phyloP scores from a whole-genome alignment of 2,797 vertebrate species.

The Furcifer pardalis region DNA sequence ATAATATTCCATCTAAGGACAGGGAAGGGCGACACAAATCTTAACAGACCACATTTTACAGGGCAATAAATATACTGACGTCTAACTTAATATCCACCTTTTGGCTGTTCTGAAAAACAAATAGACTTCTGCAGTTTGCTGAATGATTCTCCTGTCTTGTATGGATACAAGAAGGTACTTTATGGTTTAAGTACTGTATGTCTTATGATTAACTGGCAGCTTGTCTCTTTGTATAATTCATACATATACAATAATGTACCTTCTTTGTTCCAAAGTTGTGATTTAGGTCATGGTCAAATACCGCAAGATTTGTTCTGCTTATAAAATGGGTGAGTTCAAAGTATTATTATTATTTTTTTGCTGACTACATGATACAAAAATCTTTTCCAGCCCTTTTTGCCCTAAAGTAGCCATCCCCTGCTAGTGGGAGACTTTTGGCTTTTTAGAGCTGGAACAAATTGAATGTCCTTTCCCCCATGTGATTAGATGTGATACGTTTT shows the following conservation, averaged over 20 bases:
- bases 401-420: no score
- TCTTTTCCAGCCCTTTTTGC: no score
- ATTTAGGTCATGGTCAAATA: no score
- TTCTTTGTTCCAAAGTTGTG: neutral
- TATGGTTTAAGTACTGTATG: neutral
- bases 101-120: slow-evolving; percentile 51
- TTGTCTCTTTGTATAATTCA: neutral
- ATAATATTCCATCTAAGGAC: slow-evolving; percentile 54
- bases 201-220: neutral
- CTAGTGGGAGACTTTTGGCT: no score
- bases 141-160: slow-evolving; percentile 44
- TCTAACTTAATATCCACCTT: slow-evolving; percentile 42
- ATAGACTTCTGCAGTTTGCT: slow-evolving; percentile 2
- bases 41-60: slow-evolving; percentile 56
- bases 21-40: slow-evolving; percentile 58
- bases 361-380: no score
- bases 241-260: neutral
- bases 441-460: no score
- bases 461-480: no score
- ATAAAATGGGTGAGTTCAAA: no score
- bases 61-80: slow-evolving; percentile 59
- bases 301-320: no score
- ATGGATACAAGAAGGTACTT: neutral
- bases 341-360: no score
- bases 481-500: no score